Evolutionary conservation across 2,888 invertebrate genomes (phyloP), one percentile per base, ranked within the genome.

Genomic region (Calliscelio sp.): DNA sequence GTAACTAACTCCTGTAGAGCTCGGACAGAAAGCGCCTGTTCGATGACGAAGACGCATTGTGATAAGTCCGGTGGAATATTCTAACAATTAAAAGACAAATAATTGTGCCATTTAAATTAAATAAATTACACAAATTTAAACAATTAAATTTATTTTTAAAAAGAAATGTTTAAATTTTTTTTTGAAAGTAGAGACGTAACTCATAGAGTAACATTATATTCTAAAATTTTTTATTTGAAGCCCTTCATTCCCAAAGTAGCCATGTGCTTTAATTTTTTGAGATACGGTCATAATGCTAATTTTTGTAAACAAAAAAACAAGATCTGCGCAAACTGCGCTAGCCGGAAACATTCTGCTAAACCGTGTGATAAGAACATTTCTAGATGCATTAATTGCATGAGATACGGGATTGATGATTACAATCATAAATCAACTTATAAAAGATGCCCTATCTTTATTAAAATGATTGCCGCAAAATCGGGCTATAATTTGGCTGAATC

Each of bases 1-100:
- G 99, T 99, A 86, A 99, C 99, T 94, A 99, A 95, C 94, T 99
- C 99, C 94, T 99, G 99, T 77, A 99, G 94, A 84, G 99, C 99
- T 92, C 99, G 96, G 80, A 99, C 99, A 87, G 99, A 99, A 87
- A 99, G 94, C 25, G 99, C 99, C 95, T 99, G 99, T 93, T 99
- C 99, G 91, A 99, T 98, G 87, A 99, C 99, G 93, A 99, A 99
- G 83, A 99, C 99, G 93, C 99, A 99, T 94, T 99, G 98, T 83
- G 99, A 98, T 90, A 99, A 95, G 93, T 99, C 99, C 1, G 99
- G 99, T 61, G 99, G 99, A 91, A 98, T 96, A 94, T 99, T 98
- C 96, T 97, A 93, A 11, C n/a, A n/a, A n/a, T n/a, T n/a, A n/a
- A n/a, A n/a, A n/a, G n/a, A n/a, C n/a, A n/a, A n/a, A n/a, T n/a